Percentiles rank a stretch among this genome's conserved stretches.
phyloP scores from a whole-genome alignment of 2,888 invertebrate species.

The Meta bourneti region DNA sequence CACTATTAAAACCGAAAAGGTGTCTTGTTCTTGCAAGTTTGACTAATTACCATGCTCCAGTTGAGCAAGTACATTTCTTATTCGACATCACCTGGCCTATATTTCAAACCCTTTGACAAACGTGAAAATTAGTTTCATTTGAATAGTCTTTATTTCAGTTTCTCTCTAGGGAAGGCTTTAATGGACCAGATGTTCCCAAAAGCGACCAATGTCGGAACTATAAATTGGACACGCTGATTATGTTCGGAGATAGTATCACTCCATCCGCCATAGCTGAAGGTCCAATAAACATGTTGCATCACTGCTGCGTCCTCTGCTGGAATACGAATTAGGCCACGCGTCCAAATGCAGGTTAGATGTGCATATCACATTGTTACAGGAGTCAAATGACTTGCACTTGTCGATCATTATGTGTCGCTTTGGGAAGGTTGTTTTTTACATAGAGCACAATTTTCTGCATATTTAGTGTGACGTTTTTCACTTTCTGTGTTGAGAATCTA shows the following conservation, averaged over 20 bases:
- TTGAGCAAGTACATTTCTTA: not conserved
- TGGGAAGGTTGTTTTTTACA: too few species aligned
- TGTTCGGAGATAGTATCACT: not conserved
- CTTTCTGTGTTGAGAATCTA: too few species aligned
- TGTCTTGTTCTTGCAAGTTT: not conserved
- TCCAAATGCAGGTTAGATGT: not conserved
- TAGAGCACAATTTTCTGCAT: too few species aligned
- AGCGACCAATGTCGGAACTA: constrained; percentile 12
- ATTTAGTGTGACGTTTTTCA: too few species aligned
- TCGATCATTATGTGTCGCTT: not conserved
- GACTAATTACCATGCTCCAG: constrained; percentile 23
- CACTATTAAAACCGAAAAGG: not conserved
- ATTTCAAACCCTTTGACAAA: not conserved
- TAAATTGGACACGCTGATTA: not conserved
- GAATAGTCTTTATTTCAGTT: not conserved
- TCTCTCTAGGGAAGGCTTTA: not conserved
- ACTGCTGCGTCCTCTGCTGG: not conserved
- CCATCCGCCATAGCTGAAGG: not conserved
- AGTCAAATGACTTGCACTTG: not conserved
- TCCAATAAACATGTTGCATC: not conserved
- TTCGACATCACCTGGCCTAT: constrained; percentile 1
- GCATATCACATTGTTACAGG: not conserved
- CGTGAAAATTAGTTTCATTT: not conserved
- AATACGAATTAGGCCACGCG: not conserved
- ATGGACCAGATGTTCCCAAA: constrained; percentile 14